Evolutionary conservation across 1,140 invertebrate species (phyloP).

Genomic region (Diploscapter pachys): DNA sequence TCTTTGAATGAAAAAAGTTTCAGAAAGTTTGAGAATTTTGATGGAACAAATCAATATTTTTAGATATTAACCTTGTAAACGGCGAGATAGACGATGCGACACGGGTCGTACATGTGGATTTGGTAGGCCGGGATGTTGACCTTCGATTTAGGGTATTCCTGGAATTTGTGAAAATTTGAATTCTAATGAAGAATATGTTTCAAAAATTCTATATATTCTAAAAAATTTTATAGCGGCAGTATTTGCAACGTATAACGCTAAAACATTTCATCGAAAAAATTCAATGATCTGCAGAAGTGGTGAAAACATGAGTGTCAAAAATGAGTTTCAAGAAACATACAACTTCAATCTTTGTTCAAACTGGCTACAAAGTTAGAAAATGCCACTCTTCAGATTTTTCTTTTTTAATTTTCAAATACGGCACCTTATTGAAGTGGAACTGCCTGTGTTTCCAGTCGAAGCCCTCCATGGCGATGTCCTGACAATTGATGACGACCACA

Average conservation of each 20-base stretch:
- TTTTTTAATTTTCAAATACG: conserved; percentile 19
- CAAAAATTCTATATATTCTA: neutral
- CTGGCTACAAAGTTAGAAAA: too few relatives aligned
- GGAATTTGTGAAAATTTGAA: conserved; percentile 1
- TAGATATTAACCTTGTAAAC: conserved; percentile 29
- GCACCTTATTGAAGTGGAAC: conserved; percentile 51
- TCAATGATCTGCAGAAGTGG: too few relatives aligned
- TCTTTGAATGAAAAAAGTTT: neutral
- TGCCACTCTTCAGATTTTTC: neutral
- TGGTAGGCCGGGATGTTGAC: conserved; percentile 50
- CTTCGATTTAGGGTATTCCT: conserved; percentile 52
- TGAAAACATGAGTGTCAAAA: too few relatives aligned
- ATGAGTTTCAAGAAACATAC: too few relatives aligned
- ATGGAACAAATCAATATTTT: neutral
- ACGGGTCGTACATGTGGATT: conserved; percentile 57
- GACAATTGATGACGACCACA: conserved; percentile 56
- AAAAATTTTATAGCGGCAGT: too few relatives aligned
- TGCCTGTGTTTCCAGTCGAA: conserved; percentile 58
- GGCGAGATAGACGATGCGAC: conserved; percentile 46
- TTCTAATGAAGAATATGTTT: neutral
- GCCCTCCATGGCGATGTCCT: conserved; percentile 55
- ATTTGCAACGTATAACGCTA: too few relatives aligned
- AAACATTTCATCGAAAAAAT: too few relatives aligned
- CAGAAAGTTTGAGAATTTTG: neutral
- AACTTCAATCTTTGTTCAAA: too few relatives aligned